Evolutionary conservation across 2,113 vertebrate species (phyloP), one percentile per base, ranked within the genome.

Genomic region (Ahaetulla prasina): DNA sequence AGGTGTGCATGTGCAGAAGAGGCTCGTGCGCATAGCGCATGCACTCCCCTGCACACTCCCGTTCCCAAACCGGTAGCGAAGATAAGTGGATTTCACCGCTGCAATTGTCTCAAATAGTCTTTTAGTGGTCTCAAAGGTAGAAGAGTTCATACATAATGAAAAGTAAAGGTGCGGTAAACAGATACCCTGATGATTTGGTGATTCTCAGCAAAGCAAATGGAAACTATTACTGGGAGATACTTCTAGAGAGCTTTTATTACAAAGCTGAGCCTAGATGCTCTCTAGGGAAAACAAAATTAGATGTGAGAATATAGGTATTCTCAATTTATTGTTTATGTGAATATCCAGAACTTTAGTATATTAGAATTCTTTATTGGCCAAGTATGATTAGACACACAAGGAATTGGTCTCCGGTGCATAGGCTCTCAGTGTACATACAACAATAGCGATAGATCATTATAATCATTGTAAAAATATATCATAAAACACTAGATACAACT

Each of bases 211-310:
- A 94, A 87, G 0, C 85, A 0, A 89, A 95, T 95, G 93, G 95
- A 96, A 95, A 93, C 92, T 94, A 93, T 88, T 96, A 93, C 91
- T 74, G 90, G 0, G 3, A 35, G 27, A 92, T 87, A 94, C 93
- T 96, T 85, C 35, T 94, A 94, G 93, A 84, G 50, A 96, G 94
- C 94, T 95, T 95, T 96, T 96, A 96, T 95, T 96, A 96, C 54
- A 92, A 45, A 93, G 95, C 90, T 90, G 92, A 94, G 91, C 54
- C 93, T 93, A 94, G 92, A 95, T 93, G 95, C 94, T 93, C 95
- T 94, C 95, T 85, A 94, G 95, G 95, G 95, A 96, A 96, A 96
- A 96, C 94, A 96, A 96, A 97, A 96, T 94, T 96, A 95, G 92
- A 93, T 94, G 94, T 96, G 93, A 96, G 95, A 95, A 96, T 95